A percentile compares a stretch with the other conserved stretches of the same genome.
These are phyloP conservation scores for Etheostoma nigrum DNA, from an alignment of 2,797 vertebrate genomes.

Conservation along the genomic window DNA sequence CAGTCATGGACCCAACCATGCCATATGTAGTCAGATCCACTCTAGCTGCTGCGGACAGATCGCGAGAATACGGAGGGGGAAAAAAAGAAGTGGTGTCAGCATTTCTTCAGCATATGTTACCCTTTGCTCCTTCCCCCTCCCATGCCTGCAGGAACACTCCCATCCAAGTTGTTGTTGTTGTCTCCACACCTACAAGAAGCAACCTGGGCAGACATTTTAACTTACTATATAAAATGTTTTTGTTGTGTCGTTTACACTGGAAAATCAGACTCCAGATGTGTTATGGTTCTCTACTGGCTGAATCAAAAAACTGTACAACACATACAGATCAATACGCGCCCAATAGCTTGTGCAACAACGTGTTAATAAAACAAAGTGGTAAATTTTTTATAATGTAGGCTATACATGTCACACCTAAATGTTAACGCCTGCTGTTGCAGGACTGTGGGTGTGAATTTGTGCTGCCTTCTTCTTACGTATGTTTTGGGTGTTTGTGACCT, in stretches of 20 bases:
- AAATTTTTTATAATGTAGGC: too few relatives aligned
- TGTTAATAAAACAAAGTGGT: too few relatives aligned
- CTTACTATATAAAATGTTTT: too few relatives aligned
- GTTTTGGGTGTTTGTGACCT: slow-evolving; percentile 27
- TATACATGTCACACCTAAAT: background rate
- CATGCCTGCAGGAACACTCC: slow-evolving; percentile 45
- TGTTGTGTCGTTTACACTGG: too few relatives aligned
- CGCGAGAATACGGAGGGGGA: slow-evolving; percentile 45
- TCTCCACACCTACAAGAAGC: slow-evolving; percentile 17
- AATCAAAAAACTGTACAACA: too few relatives aligned
- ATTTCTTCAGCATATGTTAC: slow-evolving; percentile 67
- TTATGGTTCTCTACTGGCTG: too few relatives aligned
- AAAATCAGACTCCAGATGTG: too few relatives aligned
- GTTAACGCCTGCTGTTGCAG: background rate
- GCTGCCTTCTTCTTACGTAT: slow-evolving; percentile 8
- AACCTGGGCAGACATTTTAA: background rate
- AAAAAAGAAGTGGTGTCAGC: slow-evolving; percentile 62
- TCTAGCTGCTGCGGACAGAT: slow-evolving; percentile 21
- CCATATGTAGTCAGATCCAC: slow-evolving; percentile 81
- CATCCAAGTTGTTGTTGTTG: slow-evolving; percentile 42
- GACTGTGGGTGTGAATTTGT: background rate
- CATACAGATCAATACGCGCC: too few relatives aligned
- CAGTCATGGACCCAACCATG: slow-evolving; percentile 50
- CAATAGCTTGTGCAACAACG: too few relatives aligned
- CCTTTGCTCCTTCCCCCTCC: slow-evolving; percentile 35